Percentiles rank a stretch among this genome's conserved stretches.
These are phyloP conservation scores for Electrophaes corylata DNA, from an alignment of 2,888 invertebrate genomes.

Conservation along the genomic window DNA sequence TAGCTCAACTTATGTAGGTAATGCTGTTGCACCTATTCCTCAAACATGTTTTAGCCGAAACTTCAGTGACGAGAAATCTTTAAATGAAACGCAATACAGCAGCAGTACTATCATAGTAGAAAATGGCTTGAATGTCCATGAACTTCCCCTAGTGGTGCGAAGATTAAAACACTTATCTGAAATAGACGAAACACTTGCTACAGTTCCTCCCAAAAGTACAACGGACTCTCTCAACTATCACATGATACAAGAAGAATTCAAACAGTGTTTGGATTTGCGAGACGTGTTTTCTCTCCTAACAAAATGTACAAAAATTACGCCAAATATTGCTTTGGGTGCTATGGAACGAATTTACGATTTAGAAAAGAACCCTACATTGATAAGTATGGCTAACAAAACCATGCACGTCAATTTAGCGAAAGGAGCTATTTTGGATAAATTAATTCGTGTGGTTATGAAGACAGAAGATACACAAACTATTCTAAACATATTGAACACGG, in stretches of 20 bases:
- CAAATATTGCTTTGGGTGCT: slow-evolving; percentile 78
- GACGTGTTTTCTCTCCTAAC: slow-evolving; percentile 76
- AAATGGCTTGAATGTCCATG: slow-evolving; percentile 87
- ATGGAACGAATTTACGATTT: slow-evolving; percentile 77
- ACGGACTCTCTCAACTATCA: slow-evolving; percentile 64
- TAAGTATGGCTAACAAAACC: slow-evolving; percentile 50
- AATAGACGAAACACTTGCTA: slow-evolving; percentile 50
- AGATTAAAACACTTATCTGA: slow-evolving; percentile 72
- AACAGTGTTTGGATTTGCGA: slow-evolving; percentile 68
- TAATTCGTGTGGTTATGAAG: slow-evolving; percentile 71
- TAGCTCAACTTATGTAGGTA: slow-evolving; percentile 46
- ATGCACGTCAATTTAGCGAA: slow-evolving; percentile 68
- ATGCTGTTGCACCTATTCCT: slow-evolving; percentile 37
- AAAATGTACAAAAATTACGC: slow-evolving; percentile 79
- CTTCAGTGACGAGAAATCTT: slow-evolving; percentile 63
- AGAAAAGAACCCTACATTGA: slow-evolving; percentile 60
- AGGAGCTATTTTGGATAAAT: slow-evolving; percentile 76
- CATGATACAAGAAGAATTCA: slow-evolving; percentile 76
- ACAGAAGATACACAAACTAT: slow-evolving; percentile 78
- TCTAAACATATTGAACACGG: slow-evolving; percentile 69
- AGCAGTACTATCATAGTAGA: slow-evolving; percentile 85
- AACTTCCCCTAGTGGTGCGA: slow-evolving; percentile 87
- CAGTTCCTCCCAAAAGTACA: slow-evolving; percentile 43
- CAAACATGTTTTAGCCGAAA: slow-evolving; percentile 43
- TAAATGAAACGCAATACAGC: slow-evolving; percentile 61